A percentile compares a stretch with the other conserved stretches of the same genome.
Evolutionary conservation across 1,140 invertebrate species (phyloP).

Genomic region (Hypsibius dujardini): DNA sequence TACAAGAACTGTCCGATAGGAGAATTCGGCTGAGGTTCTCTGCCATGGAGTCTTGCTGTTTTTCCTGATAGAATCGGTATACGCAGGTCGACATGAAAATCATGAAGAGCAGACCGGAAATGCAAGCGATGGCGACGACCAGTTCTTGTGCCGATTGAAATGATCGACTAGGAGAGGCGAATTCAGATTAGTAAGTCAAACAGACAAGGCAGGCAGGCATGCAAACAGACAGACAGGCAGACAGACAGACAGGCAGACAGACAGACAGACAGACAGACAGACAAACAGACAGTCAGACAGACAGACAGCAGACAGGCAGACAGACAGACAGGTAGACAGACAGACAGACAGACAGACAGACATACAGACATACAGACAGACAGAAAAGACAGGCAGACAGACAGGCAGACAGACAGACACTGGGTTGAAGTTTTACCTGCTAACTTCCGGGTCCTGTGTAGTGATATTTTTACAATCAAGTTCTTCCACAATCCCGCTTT

Average conservation of each 20-base stretch:
- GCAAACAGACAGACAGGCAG: neutral
- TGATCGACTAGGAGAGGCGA: neutral
- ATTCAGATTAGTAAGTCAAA: too few species aligned
- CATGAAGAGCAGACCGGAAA: slow-evolving; percentile 3
- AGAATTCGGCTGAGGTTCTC: neutral
- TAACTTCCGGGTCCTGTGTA: neutral
- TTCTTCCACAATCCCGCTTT: neutral
- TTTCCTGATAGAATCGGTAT: slow-evolving; percentile 1
- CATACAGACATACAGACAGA: neutral
- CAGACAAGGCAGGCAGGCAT: too few species aligned
- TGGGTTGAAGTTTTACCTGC: neutral
- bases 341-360: neutral
- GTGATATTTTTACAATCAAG: slow-evolving; percentile 10
- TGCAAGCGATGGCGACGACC: neutral
- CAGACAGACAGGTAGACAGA: neutral
- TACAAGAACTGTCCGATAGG: neutral
- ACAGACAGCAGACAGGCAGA: too few species aligned
- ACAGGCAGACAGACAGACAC: neutral
- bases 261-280: too few species aligned
- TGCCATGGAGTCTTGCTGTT: neutral
- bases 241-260: too few species aligned
- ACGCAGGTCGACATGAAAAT: slow-evolving; percentile 9
- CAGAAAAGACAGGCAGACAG: neutral
- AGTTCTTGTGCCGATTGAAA: slow-evolving; percentile 2
- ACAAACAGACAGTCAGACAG: too few species aligned